Conservation (phyloP, 2,797 vertebrate genomes). For the Discoglossus pictus region DNA sequence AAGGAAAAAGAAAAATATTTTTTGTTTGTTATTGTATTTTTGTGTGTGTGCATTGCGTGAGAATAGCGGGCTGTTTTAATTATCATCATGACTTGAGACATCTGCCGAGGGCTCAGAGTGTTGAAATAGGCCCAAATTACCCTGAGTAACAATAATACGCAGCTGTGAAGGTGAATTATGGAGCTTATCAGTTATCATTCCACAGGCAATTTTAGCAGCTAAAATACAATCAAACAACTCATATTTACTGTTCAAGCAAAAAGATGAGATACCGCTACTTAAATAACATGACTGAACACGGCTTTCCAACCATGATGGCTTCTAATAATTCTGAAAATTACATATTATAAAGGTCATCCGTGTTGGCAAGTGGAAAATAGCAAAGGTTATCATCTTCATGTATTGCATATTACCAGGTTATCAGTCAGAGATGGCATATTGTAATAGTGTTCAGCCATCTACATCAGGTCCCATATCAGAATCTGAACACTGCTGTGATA, state of each 20-base stretch:
- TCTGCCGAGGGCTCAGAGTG: not conserved
- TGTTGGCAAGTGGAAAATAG: constrained; percentile 33
- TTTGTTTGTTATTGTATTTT: too few relatives aligned
- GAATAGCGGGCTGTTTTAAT: not conserved
- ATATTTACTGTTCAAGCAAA: constrained; percentile 16
- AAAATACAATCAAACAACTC: constrained; percentile 22
- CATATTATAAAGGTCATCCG: constrained; percentile 36
- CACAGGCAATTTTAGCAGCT: constrained; percentile 33
- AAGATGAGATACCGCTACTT: constrained; percentile 10
- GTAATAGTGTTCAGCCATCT: constrained; percentile 28
- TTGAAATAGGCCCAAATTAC: constrained; percentile 22
- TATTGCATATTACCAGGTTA: constrained; percentile 33
- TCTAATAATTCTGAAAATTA: constrained; percentile 27
- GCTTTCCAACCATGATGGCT: constrained; percentile 13
- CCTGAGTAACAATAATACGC: constrained; percentile 19
- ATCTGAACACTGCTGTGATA: constrained; percentile 16
- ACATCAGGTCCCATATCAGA: constrained; percentile 26
- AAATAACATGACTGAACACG: constrained; percentile 18
- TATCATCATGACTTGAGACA: constrained; percentile 21
- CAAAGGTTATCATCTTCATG: constrained; percentile 37
- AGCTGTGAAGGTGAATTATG: constrained; percentile 20
- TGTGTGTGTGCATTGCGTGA: too few relatives aligned
- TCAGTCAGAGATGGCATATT: constrained; percentile 47
- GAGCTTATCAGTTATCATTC: constrained; percentile 35
- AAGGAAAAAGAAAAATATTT: too few relatives aligned